These are phyloP conservation scores for Lytechinus variegatus DNA, from an alignment of 35 echinoderm and acorn worm genomes.

Conservation along the genomic window DNA sequence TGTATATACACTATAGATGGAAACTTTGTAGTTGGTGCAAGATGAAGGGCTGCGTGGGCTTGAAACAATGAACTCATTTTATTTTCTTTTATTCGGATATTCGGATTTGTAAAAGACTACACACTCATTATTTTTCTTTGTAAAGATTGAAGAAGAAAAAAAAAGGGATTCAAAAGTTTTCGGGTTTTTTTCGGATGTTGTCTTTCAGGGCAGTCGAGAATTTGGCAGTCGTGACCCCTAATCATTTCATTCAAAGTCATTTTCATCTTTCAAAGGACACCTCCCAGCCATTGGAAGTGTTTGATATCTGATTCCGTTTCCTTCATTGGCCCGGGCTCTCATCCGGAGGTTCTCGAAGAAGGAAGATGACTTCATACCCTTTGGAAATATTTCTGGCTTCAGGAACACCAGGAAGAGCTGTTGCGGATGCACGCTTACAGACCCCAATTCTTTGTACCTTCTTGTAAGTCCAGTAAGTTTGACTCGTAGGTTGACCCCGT, in stretches of 20 bases:
- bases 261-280: background rate
- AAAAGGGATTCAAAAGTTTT: background rate
- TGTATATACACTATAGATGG: background rate
- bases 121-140: background rate
- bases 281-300: slow-evolving; percentile 7
- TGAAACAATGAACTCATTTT: too few species aligned
- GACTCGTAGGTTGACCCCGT: too few species aligned
- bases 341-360: slow-evolving; percentile 9
- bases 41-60: too few species aligned
- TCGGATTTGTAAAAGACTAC: background rate
- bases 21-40: background rate
- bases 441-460: background rate
- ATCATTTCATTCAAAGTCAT: background rate
- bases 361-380: slow-evolving; percentile 1
- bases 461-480: too few species aligned
- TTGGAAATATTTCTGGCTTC: background rate
- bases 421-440: background rate
- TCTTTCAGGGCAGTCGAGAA: background rate
- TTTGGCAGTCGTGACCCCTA: background rate
- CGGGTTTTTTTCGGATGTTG: background rate
- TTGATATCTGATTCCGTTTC: slow-evolving; percentile 12
- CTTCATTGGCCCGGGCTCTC: background rate
- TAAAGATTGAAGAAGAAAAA: background rate
- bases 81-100: too few species aligned
- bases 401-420: background rate